Evolutionary conservation across 2,113 vertebrate genomes (phyloP).

Genomic region (Thamnaconus septentrionalis): DNA sequence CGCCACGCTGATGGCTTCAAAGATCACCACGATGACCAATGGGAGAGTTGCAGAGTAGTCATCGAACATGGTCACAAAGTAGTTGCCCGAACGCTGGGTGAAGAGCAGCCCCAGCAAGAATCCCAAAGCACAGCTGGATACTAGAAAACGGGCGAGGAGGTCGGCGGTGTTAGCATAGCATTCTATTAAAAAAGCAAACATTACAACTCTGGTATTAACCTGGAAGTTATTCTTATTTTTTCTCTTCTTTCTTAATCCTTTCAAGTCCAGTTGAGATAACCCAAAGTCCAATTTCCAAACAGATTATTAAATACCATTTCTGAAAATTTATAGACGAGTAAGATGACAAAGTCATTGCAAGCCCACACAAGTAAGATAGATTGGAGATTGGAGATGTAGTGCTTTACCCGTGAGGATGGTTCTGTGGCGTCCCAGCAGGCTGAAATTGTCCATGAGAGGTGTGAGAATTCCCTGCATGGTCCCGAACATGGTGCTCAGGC

Average conservation of each 20-base stretch:
- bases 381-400: background rate
- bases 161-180: background rate
- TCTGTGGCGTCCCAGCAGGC: constrained; percentile 75
- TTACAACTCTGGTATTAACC: too few relatives aligned
- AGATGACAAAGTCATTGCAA: too few relatives aligned
- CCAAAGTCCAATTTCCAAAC: too few relatives aligned
- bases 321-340: too few relatives aligned
- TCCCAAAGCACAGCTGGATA: constrained; percentile 87
- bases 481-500: constrained; percentile 97
- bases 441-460: constrained; percentile 95
- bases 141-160: constrained; percentile 66
- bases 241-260: too few relatives aligned
- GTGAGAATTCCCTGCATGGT: constrained; percentile 99
- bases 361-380: too few relatives aligned
- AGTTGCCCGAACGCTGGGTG: constrained; percentile 97
- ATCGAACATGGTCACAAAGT: constrained; percentile 98
- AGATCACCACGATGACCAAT: constrained; percentile 89
- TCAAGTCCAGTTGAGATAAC: too few relatives aligned
- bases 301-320: too few relatives aligned
- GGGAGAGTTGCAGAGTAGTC: constrained; percentile 97
- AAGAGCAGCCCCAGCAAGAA: constrained; percentile 92
- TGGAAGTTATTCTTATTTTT: too few relatives aligned
- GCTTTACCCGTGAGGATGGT: constrained; percentile 71
- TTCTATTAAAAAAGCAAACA: too few relatives aligned
- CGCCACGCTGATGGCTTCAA: constrained; percentile 91